Evolutionary conservation across 2,113 vertebrate genomes (phyloP).

Genomic region (Xiphophorus couchianus): DNA sequence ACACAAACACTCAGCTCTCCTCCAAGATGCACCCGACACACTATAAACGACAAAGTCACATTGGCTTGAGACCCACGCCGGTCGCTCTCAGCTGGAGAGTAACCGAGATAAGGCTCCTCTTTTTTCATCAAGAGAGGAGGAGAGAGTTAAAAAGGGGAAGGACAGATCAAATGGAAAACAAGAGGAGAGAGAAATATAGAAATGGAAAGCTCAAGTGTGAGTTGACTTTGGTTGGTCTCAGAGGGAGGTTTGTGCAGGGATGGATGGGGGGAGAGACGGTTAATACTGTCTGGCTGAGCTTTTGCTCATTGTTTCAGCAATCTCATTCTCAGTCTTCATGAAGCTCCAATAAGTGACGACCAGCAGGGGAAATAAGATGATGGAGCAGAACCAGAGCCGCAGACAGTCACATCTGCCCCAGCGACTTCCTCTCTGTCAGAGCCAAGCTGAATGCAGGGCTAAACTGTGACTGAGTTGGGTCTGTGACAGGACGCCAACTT

Average conservation of each 20-base stretch:
- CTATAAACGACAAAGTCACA: conserved; percentile 62
- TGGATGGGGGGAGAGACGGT: not conserved
- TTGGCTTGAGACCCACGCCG: conserved; percentile 34
- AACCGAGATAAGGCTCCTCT: conserved; percentile 39
- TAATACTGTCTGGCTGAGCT: conserved; percentile 41
- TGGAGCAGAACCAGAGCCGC: conserved; percentile 41
- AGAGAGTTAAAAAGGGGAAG: conserved; percentile 13
- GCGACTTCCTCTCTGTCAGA: conserved; percentile 34
- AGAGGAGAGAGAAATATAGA: conserved; percentile 7
- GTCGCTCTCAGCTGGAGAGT: conserved; percentile 51
- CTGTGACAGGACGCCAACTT: conserved; percentile 9
- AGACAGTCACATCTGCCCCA: conserved; percentile 42
- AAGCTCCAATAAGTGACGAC: conserved; percentile 59
- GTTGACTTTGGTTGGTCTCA: conserved; percentile 37
- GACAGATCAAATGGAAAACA: conserved; percentile 23
- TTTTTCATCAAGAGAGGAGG: conserved; percentile 39
- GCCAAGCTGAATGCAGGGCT: conserved; percentile 34
- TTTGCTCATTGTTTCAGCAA: conserved; percentile 19
- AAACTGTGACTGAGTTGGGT: conserved; percentile 32
- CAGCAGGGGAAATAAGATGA: conserved; percentile 71
- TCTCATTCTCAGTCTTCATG: conserved; percentile 48
- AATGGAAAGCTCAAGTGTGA: conserved; percentile 16
- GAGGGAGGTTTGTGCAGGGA: conserved; percentile 5
- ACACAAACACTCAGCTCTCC: conserved; percentile 51
- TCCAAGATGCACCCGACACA: conserved; percentile 33